Evolutionary conservation across 2,797 vertebrate genomes (phyloP).

Genomic region (Notolabrus celidotus): DNA sequence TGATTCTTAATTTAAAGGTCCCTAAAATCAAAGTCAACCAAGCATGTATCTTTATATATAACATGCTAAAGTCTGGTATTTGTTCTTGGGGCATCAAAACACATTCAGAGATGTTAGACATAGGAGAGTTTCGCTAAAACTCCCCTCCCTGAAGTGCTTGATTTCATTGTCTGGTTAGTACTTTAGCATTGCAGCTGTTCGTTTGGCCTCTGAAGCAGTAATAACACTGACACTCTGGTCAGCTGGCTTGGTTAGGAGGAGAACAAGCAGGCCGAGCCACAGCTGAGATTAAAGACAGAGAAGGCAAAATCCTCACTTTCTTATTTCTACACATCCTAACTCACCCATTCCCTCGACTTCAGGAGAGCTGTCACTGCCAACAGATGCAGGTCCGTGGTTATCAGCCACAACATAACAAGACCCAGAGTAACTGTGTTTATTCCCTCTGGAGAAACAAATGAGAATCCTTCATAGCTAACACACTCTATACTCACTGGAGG

Average conservation of each 20-base stretch:
- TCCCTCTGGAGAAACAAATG: background rate
- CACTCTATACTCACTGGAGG: slow-evolving; percentile 84
- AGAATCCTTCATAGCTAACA: too few relatives aligned
- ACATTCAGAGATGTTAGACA: background rate
- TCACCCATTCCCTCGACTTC: slow-evolving; percentile 81
- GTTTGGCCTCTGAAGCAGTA: slow-evolving; percentile 41
- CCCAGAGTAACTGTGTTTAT: slow-evolving; percentile 9
- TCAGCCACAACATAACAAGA: slow-evolving; percentile 46
- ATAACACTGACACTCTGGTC: slow-evolving; percentile 40
- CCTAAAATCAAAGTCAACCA: slow-evolving; percentile 15
- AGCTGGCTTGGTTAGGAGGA: slow-evolving; percentile 67
- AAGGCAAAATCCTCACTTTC: slow-evolving; percentile 51
- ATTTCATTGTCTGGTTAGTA: slow-evolving; percentile 13
- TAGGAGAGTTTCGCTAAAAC: slow-evolving; percentile 32
- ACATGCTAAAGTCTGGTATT: background rate
- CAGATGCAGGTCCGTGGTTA: slow-evolving; percentile 77
- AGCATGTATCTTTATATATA: slow-evolving; percentile 9
- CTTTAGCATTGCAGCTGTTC: slow-evolving; percentile 34
- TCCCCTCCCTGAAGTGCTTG: slow-evolving; percentile 10
- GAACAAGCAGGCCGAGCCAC: slow-evolving; percentile 61
- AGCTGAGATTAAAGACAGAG: slow-evolving; percentile 58
- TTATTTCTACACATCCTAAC: slow-evolving; percentile 62
- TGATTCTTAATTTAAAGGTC: slow-evolving; percentile 8
- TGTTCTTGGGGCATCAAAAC: slow-evolving; percentile 5
- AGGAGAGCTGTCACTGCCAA: slow-evolving; percentile 73